Evolutionary conservation across 1,140 invertebrate genomes (phyloP), one percentile per base, ranked within the genome.

Genomic region (Bombus superbus): DNA sequence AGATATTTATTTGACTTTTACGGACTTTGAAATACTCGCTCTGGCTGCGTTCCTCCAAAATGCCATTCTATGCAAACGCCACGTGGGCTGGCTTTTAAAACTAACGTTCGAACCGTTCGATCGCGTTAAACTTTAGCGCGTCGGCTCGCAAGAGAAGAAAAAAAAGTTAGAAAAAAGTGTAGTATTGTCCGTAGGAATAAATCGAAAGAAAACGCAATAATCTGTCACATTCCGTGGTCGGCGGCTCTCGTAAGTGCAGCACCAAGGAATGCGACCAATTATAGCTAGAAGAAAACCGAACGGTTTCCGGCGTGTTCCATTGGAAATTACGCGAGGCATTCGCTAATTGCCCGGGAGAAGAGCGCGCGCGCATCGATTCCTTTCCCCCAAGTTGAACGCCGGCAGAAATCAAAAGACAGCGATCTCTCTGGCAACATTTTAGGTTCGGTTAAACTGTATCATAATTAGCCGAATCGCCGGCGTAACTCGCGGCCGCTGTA

Each of bases 241-340:
- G 69, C 44, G 28, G 44, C 11, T 81, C 72, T n/a, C 38, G 47
- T 25, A 68, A 85, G 10, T 32, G 53, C 38, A 22, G 22, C 2
- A 11, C 4, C 18, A 22, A 59, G 62, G 83, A 80, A 85, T n/a
- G 81, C 81, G 75, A 83, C 42, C 77, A 85, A 85, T 80, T 85
- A 72, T 47, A 72, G 68, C 28, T 35, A 80, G 68, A 85, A 85
- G 83, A 85, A 85, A 85, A 80, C 53, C 57, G 25, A 44, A 80
- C 68, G 25, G 83, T 85, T 85, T 85, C 69, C 83, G 76, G 66
- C 42, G 42, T 53, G 77, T 64, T 73, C 77, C 83, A 85, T 72
- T 85, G 83, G 83, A 85, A 85, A 85, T 80, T 62, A 68, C 66
- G 40, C 66, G 40, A 47, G 77, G 68, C 76, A 81, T 73, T 66